Percentiles rank a stretch among this genome's conserved stretches.
Evolutionary conservation across 2,113 vertebrate genomes (phyloP).

Genomic region (Ciconia stormi): DNA sequence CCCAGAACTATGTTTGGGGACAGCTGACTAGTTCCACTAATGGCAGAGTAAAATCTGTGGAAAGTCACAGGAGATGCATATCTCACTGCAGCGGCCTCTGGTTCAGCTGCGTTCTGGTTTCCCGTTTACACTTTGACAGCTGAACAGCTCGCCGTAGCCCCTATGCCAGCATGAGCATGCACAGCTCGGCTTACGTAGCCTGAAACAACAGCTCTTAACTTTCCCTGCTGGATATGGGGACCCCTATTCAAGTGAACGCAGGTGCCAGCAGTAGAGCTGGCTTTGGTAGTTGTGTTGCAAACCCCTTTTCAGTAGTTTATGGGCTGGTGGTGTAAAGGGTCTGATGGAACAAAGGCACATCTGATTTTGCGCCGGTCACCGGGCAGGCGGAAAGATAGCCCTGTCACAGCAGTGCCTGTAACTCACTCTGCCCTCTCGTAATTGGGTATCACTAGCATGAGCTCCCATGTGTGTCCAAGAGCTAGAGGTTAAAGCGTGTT

Average conservation of each 20-base stretch:
- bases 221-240: no score
- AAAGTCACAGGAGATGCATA: not conserved
- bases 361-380: not conserved
- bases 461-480: no score
- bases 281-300: not conserved
- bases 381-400: not conserved
- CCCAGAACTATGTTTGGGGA: not conserved
- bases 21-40: not conserved
- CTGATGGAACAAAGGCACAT: not conserved
- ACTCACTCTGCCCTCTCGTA: no score
- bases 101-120: not conserved
- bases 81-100: not conserved
- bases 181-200: rapidly evolving
- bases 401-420: not conserved
- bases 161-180: rapidly evolving
- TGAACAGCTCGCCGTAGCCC: not conserved
- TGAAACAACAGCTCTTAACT: not conserved
- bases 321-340: not conserved
- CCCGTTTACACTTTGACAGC: not conserved
- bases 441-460: no score
- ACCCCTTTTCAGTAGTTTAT: not conserved
- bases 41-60: not conserved
- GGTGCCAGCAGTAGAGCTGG: not conserved
- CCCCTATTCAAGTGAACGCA: not conserved
- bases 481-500: not conserved